Percentiles rank a stretch among this genome's conserved stretches.
Conservation (phyloP, 2,888 invertebrate genomes). For the Harmothoe impar region DNA sequence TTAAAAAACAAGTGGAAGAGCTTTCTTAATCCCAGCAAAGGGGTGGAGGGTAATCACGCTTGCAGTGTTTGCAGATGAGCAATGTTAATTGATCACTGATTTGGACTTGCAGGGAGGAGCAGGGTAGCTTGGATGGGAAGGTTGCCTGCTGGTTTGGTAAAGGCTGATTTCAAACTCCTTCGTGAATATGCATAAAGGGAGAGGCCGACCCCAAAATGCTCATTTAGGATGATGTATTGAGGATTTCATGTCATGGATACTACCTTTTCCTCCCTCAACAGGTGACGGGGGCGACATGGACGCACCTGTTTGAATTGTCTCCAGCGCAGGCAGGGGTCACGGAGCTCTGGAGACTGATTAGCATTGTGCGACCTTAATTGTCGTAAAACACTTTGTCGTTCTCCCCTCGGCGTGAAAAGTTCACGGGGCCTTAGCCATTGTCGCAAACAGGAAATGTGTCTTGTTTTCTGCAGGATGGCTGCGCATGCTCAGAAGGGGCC, state of each 20-base stretch:
- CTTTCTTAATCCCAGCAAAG: slow-evolving; percentile 14
- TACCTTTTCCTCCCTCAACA: slow-evolving; percentile 32
- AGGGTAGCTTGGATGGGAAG: neutral
- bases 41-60: slow-evolving; percentile 15
- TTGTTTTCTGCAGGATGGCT: slow-evolving; percentile 12
- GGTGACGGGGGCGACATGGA: slow-evolving; percentile 31
- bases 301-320: slow-evolving; percentile 25
- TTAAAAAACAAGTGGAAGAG: neutral
- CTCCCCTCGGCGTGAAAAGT: slow-evolving; percentile 36
- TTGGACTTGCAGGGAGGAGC: neutral
- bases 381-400: slow-evolving; percentile 58
- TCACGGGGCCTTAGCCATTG: slow-evolving; percentile 7
- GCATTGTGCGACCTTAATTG: slow-evolving; percentile 44
- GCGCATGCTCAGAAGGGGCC: neutral
- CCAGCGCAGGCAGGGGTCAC: neutral
- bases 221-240: slow-evolving; percentile 49
- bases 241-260: neutral
- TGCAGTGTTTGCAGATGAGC: slow-evolving; percentile 17
- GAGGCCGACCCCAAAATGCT: neutral
- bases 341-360: slow-evolving; percentile 39
- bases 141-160: neutral
- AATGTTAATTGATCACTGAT: slow-evolving; percentile 47
- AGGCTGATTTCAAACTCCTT: slow-evolving; percentile 26
- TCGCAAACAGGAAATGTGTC: slow-evolving; percentile 30
- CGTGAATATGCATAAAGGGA: slow-evolving; percentile 3